Evolutionary conservation across 2,797 vertebrate species (phyloP).

Genomic region (Brotula barbata): DNA sequence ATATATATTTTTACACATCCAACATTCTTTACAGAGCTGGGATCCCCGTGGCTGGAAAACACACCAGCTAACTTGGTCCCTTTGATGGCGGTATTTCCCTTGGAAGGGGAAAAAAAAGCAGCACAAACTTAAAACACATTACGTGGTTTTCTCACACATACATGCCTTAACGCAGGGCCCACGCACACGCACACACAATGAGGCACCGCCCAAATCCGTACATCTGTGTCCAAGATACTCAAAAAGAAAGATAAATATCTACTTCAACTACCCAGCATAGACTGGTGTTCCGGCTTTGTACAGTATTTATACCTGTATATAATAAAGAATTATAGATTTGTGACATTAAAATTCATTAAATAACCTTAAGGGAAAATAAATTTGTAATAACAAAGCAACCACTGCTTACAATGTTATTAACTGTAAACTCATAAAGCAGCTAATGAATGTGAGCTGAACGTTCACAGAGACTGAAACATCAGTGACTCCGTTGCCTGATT

Average conservation of each 20-base stretch:
- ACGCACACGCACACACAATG: conserved; percentile 35
- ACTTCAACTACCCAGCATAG: conserved; percentile 80
- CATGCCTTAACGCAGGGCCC: conserved; percentile 48
- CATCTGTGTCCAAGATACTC: conserved; percentile 66
- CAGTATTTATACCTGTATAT: conserved; percentile 82
- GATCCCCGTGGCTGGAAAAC: conserved; percentile 71
- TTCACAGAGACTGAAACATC: conserved; percentile 59
- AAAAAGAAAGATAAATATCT: conserved; percentile 80
- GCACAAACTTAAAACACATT: conserved; percentile 74
- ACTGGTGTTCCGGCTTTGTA: conserved; percentile 83
- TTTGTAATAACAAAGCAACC: conserved; percentile 72
- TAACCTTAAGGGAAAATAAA: conserved; percentile 71
- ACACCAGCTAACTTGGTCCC: conserved; percentile 82
- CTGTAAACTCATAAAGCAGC: conserved; percentile 83
- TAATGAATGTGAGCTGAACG: conserved; percentile 65
- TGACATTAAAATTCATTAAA: conserved; percentile 83
- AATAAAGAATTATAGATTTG: conserved; percentile 79
- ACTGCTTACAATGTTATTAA: conserved; percentile 75
- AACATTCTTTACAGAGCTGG: conserved; percentile 71
- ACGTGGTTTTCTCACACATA: conserved; percentile 72
- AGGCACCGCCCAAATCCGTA: conserved; percentile 59
- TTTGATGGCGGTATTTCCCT: conserved; percentile 75
- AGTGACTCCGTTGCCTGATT: conserved; percentile 47
- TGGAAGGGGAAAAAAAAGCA: conserved; percentile 63
- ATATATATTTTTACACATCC: conserved; percentile 66